These are phyloP conservation scores for Gymnothorax javanicus DNA, from an alignment of 2,797 vertebrate genomes.

Conservation along the genomic window DNA sequence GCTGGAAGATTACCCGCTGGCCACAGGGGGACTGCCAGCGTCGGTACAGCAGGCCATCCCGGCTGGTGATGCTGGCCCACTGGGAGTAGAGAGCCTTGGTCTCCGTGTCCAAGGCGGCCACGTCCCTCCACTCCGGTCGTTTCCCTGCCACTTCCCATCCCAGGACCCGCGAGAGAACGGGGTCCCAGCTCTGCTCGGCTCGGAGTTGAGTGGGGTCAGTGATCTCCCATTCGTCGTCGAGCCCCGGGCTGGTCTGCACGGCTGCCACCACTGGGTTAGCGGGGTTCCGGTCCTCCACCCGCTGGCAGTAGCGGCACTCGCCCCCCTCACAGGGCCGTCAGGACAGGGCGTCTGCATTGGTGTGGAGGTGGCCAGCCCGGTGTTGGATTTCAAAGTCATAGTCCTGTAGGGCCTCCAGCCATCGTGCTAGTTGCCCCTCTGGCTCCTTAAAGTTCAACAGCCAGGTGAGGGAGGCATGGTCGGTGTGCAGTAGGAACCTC, in stretches of 20 bases:
- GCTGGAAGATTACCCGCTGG: neutral
- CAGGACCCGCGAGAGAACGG: neutral
- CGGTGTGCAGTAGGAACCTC: too few species aligned
- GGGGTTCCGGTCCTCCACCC: neutral
- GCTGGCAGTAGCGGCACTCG: neutral
- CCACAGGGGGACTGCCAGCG: neutral
- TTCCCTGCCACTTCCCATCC: neutral
- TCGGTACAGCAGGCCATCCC: neutral
- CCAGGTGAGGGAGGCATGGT: too few species aligned
- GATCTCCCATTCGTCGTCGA: too few species aligned
- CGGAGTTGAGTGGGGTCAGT: too few species aligned
- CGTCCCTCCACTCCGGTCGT: neutral
- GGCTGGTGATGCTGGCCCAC: neutral
- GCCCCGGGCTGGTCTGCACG: too few species aligned
- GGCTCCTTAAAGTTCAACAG: too few species aligned
- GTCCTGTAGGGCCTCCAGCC: too few species aligned
- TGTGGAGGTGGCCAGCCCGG: conserved; percentile 4
- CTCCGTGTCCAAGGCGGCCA: neutral
- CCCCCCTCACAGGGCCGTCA: neutral
- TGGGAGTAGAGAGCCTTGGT: conserved; percentile 19
- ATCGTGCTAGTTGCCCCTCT: too few species aligned
- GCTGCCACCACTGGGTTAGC: neutral
- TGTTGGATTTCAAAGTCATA: conserved; percentile 22
- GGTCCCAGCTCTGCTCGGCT: neutral
- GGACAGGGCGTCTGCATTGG: conserved; percentile 19